A percentile compares a stretch with the other conserved stretches of the same genome.
These are phyloP conservation scores for Coecobrya sp. DNA, from an alignment of 2,888 invertebrate species.

Conservation along the genomic window DNA sequence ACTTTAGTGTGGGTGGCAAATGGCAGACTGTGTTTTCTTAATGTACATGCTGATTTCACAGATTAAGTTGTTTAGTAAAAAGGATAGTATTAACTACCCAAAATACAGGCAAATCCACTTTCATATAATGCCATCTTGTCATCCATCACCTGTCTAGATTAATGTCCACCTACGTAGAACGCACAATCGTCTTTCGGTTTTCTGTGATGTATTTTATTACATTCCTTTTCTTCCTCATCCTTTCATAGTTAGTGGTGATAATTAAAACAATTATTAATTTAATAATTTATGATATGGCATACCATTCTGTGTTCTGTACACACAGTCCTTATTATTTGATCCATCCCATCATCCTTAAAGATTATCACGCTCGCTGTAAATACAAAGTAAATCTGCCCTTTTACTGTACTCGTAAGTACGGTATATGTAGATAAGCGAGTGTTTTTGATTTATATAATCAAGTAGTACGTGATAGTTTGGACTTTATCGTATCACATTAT, in stretches of 20 bases:
- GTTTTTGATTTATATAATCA: background rate
- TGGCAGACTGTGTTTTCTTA: too few species aligned
- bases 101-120: background rate
- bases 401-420: slow-evolving; percentile 6
- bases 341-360: background rate
- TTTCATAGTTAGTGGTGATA: slow-evolving; percentile 72
- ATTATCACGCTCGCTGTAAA: background rate
- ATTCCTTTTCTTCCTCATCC: slow-evolving; percentile 23
- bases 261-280: slow-evolving; percentile 72
- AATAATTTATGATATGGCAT: slow-evolving; percentile 21
- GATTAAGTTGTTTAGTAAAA: background rate
- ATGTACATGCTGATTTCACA: background rate
- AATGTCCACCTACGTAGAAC: too few species aligned
- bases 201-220: background rate
- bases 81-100: background rate
- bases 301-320: too few species aligned
- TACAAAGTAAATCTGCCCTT: slow-evolving; percentile 56
- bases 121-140: background rate
- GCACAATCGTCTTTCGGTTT: background rate
- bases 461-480: too few species aligned
- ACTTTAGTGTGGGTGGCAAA: too few species aligned
- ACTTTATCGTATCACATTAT: too few species aligned
- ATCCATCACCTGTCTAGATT: background rate
- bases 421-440: background rate
- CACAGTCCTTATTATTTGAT: background rate